Conservation (phyloP, 2,797 vertebrate species). For the Potorous gilbertii region DNA sequence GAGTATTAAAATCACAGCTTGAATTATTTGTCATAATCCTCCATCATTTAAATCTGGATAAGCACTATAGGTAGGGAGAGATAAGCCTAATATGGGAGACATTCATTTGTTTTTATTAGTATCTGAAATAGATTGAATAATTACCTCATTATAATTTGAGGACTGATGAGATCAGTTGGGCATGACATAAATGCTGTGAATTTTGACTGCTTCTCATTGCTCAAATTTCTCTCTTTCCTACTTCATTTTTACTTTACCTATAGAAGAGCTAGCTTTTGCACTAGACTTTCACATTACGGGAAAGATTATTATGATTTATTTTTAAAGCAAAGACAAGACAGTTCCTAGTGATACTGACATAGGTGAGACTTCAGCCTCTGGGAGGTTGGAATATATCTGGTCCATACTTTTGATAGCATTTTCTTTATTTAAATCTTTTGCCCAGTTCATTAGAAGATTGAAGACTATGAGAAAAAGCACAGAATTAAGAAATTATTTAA, state of each 20-base stretch:
- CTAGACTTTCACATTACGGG: conserved; percentile 20
- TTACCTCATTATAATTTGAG: conserved; percentile 30
- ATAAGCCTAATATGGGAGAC: neutral
- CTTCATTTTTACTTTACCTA: conserved; percentile 48
- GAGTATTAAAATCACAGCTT: neutral
- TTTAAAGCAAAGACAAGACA: conserved; percentile 34
- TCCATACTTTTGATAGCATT: conserved; percentile 46
- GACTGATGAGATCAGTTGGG: neutral
- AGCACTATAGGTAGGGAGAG: neutral
- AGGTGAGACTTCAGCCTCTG: neutral
- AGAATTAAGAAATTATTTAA: conserved; percentile 41
- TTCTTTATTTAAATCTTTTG: conserved; percentile 62
- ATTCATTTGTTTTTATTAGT: conserved; percentile 4
- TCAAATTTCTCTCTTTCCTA: conserved; percentile 32
- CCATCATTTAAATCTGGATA: conserved; percentile 31
- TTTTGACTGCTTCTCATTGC: conserved; percentile 29
- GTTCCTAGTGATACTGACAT: conserved; percentile 55
- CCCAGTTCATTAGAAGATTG: conserved; percentile 52
- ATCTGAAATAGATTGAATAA: conserved; percentile 43
- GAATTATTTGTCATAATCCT: neutral
- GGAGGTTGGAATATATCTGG: conserved; percentile 37
- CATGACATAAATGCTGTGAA: neutral
- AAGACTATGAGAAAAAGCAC: conserved; percentile 33
- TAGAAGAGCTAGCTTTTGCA: conserved; percentile 36
- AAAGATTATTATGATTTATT: neutral